Percentiles rank a stretch among this genome's conserved stretches.
Conservation (phyloP, 2,888 invertebrate genomes). For the Cheilosia scutellata region DNA sequence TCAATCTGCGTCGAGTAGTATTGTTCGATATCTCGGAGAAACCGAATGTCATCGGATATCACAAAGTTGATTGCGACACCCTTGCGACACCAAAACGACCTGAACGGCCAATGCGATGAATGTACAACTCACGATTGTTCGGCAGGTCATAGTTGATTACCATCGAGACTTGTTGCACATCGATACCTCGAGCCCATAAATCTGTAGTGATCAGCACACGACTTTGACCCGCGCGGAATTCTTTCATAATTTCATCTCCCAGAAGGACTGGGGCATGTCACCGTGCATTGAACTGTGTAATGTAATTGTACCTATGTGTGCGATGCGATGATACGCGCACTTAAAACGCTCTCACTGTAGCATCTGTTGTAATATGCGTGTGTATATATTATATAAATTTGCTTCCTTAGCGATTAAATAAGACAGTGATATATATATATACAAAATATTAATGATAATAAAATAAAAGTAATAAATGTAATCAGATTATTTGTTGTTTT, state of each 20-base stretch:
- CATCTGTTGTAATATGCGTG: too few relatives aligned
- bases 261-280: constrained; percentile 98
- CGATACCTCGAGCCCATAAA: constrained; percentile 99
- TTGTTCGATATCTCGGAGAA: constrained; percentile 99
- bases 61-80: constrained; percentile 99
- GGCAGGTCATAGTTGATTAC: constrained; percentile 99
- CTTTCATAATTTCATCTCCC: constrained; percentile 99
- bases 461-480: too few relatives aligned
- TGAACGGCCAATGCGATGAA: constrained; percentile 99
- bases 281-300: constrained; percentile 99
- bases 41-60: constrained; percentile 99
- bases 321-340: too few relatives aligned
- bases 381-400: too few relatives aligned
- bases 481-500: too few relatives aligned
- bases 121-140: constrained; percentile 99
- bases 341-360: too few relatives aligned
- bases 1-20: constrained; percentile 99
- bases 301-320: too few relatives aligned
- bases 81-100: constrained; percentile 99
- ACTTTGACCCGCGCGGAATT: constrained; percentile 96
- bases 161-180: constrained; percentile 99
- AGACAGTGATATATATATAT: too few relatives aligned
- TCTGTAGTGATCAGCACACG: constrained; percentile 99
- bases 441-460: too few relatives aligned
- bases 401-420: too few relatives aligned